These are phyloP conservation scores for Hypocryptadius cinnamomeus DNA, from an alignment of 2,113 vertebrate species.

Conservation along the genomic window DNA sequence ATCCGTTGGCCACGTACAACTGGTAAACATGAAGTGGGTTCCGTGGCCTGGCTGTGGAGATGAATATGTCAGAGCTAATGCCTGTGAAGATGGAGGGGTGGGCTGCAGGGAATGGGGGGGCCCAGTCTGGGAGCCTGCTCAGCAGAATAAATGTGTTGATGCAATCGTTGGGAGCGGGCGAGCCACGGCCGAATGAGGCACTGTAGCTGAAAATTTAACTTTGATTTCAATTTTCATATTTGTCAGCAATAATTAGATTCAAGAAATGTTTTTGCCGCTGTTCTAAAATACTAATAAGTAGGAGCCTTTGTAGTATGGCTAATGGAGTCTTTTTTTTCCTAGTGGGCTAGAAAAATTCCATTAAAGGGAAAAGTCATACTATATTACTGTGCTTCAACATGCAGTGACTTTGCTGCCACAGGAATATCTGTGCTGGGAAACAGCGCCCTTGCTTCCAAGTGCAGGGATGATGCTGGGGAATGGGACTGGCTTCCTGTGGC, in stretches of 20 bases:
- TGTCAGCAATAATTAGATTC: conserved; percentile 82
- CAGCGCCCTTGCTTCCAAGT: neutral
- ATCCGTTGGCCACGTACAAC: neutral
- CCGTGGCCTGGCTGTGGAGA: conserved; percentile 28
- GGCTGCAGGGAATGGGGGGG: neutral
- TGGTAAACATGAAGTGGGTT: conserved; percentile 45
- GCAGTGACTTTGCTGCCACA: neutral
- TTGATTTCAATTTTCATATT: conserved; percentile 84
- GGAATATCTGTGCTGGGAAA: neutral
- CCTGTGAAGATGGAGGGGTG: conserved; percentile 50
- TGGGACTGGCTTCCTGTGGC: neutral
- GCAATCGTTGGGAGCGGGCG: conserved; percentile 33
- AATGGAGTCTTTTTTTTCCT: conserved; percentile 69
- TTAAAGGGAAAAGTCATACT: conserved; percentile 69
- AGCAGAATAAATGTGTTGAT: conserved; percentile 57
- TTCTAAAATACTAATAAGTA: conserved; percentile 79
- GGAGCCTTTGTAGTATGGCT: conserved; percentile 72
- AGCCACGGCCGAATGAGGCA: conserved; percentile 48
- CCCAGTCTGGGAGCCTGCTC: conserved; percentile 32
- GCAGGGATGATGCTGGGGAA: neutral
- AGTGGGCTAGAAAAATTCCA: conserved; percentile 75
- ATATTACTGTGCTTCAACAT: conserved; percentile 38
- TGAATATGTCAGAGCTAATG: conserved; percentile 72
- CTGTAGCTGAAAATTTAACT: conserved; percentile 76
- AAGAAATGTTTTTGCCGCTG: conserved; percentile 72